Conservation (phyloP, 2,888 invertebrate genomes). For the Chironomus riparius region DNA sequence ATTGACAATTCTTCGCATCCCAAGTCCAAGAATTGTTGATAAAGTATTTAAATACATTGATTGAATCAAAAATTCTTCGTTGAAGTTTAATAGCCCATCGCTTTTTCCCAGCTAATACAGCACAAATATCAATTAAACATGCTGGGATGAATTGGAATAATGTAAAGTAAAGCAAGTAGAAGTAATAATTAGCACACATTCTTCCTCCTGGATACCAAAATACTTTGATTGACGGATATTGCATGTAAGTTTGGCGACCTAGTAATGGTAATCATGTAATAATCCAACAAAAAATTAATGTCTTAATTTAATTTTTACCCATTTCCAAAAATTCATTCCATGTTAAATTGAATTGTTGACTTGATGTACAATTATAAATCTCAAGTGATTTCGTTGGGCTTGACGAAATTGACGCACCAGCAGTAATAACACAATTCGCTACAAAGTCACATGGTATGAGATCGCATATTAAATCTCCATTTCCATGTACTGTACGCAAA, state of each 20-base stretch:
- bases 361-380: constrained; percentile 50
- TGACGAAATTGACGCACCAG: constrained; percentile 41
- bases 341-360: constrained; percentile 46
- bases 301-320: constrained; percentile 31
- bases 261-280: neutral
- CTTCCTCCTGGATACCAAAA: constrained; percentile 40
- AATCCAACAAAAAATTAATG: neutral
- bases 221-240: constrained; percentile 44
- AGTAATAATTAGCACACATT: constrained; percentile 36
- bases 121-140: constrained; percentile 44
- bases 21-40: constrained; percentile 44
- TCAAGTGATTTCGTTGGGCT: constrained; percentile 33
- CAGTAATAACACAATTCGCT: constrained; percentile 45
- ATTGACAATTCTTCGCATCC: constrained; percentile 35
- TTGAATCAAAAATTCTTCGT: constrained; percentile 42
- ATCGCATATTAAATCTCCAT: constrained; percentile 43
- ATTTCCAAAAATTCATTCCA: constrained; percentile 45
- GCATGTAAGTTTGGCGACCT: constrained; percentile 29
- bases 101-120: constrained; percentile 43
- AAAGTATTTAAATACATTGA: constrained; percentile 44
- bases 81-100: constrained; percentile 44
- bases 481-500: constrained; percentile 45
- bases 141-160: constrained; percentile 50
- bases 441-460: constrained; percentile 49
- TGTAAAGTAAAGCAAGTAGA: constrained; percentile 44